These are phyloP conservation scores for Lacerta viridis DNA, from an alignment of 2,797 vertebrate genomes.

Conservation along the genomic window DNA sequence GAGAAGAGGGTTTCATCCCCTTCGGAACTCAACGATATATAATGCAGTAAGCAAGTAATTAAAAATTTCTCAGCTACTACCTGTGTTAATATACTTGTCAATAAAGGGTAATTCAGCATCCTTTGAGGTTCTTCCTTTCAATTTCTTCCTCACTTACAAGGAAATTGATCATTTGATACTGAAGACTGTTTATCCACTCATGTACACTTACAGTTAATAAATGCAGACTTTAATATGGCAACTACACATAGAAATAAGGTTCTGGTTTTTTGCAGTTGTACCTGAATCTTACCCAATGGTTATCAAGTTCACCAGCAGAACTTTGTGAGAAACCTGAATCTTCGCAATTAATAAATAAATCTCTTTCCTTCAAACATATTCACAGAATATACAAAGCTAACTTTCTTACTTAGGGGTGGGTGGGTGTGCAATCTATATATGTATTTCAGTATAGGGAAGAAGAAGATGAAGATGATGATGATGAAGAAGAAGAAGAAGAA, in stretches of 20 bases:
- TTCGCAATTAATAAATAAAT: not conserved
- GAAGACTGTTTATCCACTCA: conserved; percentile 30
- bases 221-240: conserved; percentile 33
- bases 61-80: not conserved
- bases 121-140: conserved; percentile 10
- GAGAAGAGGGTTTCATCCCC: not conserved
- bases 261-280: conserved; percentile 2
- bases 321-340: not conserved
- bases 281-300: not conserved
- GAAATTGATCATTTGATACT: conserved; percentile 40
- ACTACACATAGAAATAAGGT: conserved; percentile 29
- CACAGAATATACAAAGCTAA: not conserved
- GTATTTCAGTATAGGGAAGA: no score
- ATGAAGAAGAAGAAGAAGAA: no score
- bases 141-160: conserved; percentile 48
- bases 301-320: not conserved
- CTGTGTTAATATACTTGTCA: conserved; percentile 17
- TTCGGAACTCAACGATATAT: not conserved
- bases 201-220: conserved; percentile 34
- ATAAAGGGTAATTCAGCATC: conserved; percentile 36
- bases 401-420: not conserved
- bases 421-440: no score
- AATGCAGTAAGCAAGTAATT: conserved; percentile 13
- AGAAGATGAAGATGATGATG: no score
- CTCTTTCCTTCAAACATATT: not conserved